phyloP scores from a whole-genome alignment of 1,140 invertebrate genomes.

The Lordiphosa stackelbergi region DNA sequence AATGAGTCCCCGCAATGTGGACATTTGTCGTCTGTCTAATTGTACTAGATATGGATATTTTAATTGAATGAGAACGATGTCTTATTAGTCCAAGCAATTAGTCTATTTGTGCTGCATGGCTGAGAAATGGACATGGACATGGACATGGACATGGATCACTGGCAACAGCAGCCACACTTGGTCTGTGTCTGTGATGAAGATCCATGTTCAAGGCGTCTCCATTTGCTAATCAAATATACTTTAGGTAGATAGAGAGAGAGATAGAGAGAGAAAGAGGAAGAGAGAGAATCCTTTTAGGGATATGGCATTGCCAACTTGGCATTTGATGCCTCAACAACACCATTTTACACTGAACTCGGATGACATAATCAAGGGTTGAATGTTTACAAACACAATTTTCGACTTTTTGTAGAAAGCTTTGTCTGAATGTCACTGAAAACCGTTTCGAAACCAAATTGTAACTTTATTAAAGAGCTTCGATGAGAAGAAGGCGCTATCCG shows the following conservation, averaged over 20 bases:
- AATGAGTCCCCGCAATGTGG: slow-evolving; percentile 74
- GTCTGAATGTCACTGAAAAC: no score
- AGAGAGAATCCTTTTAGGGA: background rate
- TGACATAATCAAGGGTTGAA: no score
- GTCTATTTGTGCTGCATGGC: slow-evolving; percentile 45
- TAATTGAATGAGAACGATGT: slow-evolving; percentile 76
- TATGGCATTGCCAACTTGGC: no score
- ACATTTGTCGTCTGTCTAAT: slow-evolving; percentile 71
- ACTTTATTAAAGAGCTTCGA: no score
- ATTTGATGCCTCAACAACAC: no score
- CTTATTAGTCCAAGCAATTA: slow-evolving; percentile 72
- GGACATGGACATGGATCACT: slow-evolving; percentile 18
- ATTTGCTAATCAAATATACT: slow-evolving; percentile 62
- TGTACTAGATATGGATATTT: slow-evolving; percentile 76
- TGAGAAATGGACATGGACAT: background rate
- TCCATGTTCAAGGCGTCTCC: slow-evolving; percentile 16
- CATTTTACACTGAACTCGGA: no score
- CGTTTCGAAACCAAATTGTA: no score
- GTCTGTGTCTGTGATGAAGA: background rate
- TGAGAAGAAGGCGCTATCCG: no score
- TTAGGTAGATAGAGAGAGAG: background rate
- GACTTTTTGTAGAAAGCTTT: no score
- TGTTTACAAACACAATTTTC: no score
- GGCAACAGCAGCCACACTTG: background rate
- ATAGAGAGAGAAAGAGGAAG: background rate